Evolutionary conservation across 2,888 invertebrate genomes (phyloP).

Genomic region (Drosophila setosimentum): DNA sequence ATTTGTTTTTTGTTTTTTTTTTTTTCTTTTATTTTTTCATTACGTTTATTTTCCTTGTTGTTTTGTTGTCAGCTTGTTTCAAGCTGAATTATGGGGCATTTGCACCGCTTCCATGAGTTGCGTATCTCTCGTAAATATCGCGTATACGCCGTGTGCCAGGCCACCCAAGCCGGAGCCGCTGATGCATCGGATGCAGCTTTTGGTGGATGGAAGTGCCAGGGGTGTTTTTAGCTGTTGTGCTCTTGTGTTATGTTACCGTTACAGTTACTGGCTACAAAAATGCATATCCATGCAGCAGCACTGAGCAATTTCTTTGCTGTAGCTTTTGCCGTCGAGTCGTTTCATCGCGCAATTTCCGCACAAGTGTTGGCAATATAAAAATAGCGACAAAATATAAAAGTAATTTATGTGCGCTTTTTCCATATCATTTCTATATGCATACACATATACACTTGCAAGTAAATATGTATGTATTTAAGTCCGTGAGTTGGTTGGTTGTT

Average conservation of each 20-base stretch:
- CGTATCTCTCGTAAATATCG: constrained; percentile 72
- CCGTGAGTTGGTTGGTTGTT: constrained; percentile 10
- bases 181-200: constrained; percentile 33
- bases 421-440: constrained; percentile 72
- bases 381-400: constrained; percentile 80
- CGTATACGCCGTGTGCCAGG: constrained; percentile 52
- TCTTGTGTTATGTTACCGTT: constrained; percentile 38
- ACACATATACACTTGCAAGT: constrained; percentile 12
- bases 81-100: constrained; percentile 68
- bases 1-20: constrained; percentile 1
- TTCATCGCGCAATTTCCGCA: constrained; percentile 80
- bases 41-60: constrained; percentile 2
- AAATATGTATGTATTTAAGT: constrained; percentile 15
- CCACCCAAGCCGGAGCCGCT: constrained; percentile 23
- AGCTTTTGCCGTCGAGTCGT: constrained; percentile 57
- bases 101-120: constrained; percentile 53
- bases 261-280: constrained; percentile 67
- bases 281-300: constrained; percentile 62
- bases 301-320: constrained; percentile 56
- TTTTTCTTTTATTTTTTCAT: constrained; percentile 1
- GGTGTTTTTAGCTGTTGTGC: constrained; percentile 16
- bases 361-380: constrained; percentile 81
- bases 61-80: constrained; percentile 49
- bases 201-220: background rate
- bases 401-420: constrained; percentile 77